Evolutionary conservation across 1,140 invertebrate species (phyloP).

Genomic region (Hydropsyche tenuis): DNA sequence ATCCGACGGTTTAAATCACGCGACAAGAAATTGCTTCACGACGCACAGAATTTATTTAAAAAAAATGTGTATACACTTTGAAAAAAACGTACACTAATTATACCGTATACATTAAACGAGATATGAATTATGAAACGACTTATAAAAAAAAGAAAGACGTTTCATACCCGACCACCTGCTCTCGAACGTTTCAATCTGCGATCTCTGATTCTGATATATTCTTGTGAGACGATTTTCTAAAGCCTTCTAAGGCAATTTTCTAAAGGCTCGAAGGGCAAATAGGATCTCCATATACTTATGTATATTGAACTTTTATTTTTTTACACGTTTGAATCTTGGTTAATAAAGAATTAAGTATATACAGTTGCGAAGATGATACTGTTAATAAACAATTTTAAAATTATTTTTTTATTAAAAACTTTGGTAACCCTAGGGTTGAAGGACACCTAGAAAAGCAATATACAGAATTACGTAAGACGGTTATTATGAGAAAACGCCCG

Average conservation of each 20-base stretch:
- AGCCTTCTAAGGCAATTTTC: neutral
- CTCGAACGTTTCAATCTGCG: conserved; percentile 1
- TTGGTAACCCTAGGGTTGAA: neutral
- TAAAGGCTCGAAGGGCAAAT: too few species aligned
- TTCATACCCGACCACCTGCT: neutral
- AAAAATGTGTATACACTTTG: neutral
- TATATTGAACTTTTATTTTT: too few species aligned
- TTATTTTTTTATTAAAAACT: too few species aligned
- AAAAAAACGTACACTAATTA: conserved; percentile 8
- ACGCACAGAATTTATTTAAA: neutral
- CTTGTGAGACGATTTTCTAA: neutral
- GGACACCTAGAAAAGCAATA: neutral
- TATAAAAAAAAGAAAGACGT: neutral
- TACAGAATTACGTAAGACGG: conserved; percentile 1
- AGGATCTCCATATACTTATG: too few species aligned
- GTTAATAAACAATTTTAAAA: too few species aligned
- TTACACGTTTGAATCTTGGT: too few species aligned
- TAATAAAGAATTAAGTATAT: too few species aligned
- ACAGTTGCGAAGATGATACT: too few species aligned
- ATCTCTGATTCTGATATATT: too few species aligned
- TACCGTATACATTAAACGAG: neutral
- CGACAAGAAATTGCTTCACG: conserved; percentile 20
- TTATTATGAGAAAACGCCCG: neutral
- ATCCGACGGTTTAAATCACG: neutral
- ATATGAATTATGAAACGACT: conserved; percentile 8